Conservation (phyloP, 2,113 vertebrate genomes). For the Myrmecophaga tridactyla region DNA sequence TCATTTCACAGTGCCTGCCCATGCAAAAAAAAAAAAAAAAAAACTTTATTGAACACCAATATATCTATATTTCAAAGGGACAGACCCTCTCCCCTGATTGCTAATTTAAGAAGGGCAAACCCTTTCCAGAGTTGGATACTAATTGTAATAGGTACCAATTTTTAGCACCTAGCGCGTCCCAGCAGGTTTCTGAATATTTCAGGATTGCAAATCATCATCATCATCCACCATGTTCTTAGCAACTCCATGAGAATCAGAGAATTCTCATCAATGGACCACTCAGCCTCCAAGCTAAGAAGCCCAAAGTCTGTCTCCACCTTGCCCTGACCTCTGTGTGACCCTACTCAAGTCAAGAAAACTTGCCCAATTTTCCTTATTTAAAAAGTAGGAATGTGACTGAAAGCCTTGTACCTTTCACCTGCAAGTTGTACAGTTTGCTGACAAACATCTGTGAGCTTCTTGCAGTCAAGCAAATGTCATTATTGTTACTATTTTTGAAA, state of each 20-base stretch:
- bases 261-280: neutral
- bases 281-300: neutral
- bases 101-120: neutral
- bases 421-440: neutral
- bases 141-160: neutral
- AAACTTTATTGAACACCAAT: neutral
- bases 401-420: accelerated
- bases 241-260: neutral
- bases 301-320: neutral
- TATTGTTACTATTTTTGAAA: accelerated
- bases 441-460: neutral
- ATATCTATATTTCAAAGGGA: neutral
- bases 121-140: neutral
- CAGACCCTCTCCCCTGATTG: neutral
- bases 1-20: no score
- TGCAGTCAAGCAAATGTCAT: neutral
- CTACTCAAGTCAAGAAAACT: neutral
- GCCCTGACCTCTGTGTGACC: neutral
- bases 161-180: neutral
- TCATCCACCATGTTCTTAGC: neutral
- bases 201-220: neutral
- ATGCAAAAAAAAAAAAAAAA: no score
- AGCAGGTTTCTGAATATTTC: neutral
- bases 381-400: neutral
- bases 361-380: neutral